Conservation (phyloP, 2,113 vertebrate species). For the Melierax canorus region DNA sequence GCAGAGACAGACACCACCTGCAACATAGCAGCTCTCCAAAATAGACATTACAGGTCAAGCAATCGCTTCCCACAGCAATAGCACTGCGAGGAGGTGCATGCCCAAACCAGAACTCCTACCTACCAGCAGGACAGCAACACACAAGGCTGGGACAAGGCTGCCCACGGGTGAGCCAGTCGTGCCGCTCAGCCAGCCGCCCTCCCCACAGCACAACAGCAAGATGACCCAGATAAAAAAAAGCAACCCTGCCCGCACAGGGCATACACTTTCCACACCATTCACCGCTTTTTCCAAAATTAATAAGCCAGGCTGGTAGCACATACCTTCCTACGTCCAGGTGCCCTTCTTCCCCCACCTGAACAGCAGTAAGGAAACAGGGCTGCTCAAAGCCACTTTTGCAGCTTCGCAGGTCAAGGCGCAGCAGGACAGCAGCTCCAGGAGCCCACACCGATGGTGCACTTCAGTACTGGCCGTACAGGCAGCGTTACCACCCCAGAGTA, state of each 20-base stretch:
- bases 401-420: rapidly evolving
- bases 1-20: background rate
- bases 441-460: rapidly evolving
- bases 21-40: background rate
- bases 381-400: background rate
- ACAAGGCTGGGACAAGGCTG: rapidly evolving
- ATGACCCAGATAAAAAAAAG: background rate
- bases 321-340: background rate
- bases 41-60: background rate
- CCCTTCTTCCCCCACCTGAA: background rate
- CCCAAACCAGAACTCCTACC: background rate
- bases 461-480: rapidly evolving
- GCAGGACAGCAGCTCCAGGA: background rate
- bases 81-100: rapidly evolving
- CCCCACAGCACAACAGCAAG: rapidly evolving
- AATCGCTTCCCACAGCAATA: rapidly evolving
- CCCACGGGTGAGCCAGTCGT: rapidly evolving
- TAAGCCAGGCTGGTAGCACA: background rate
- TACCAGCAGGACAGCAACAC: rapidly evolving
- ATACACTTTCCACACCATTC: rapidly evolving
- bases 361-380: rapidly evolving
- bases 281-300: rapidly evolving
- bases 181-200: background rate
- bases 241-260: rapidly evolving
- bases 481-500: rapidly evolving